Evolutionary conservation across 2,888 invertebrate species (phyloP), one percentile per base, ranked within the genome.

Genomic region (Chrysotoxum bicinctum): DNA sequence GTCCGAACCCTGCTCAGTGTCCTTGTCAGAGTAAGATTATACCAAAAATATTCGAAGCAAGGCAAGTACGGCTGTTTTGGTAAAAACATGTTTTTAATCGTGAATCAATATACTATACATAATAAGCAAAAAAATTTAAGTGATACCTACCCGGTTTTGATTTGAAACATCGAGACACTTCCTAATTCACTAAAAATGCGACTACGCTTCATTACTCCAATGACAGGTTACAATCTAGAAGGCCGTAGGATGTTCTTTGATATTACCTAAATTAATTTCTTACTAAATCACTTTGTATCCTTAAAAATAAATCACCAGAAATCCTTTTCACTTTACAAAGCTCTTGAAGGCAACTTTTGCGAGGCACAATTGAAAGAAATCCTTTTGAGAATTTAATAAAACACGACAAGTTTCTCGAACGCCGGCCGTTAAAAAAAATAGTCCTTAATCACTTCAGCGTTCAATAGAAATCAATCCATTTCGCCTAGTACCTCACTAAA

Each of bases 401-500:
- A 54, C 12, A 10, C 19, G 8, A n/a, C 64, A 8, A 66, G 10
- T 54, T 56, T 21, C 32, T 32, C 26, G 26, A 16, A 32, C 23
- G 14, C 14, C 45, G 16, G 32, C 30, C 7, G 5, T n/a, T 14
- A 14, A 7, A 16, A 48, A 66, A 66, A 23, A 66, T 48, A 21
- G 23, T 50, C 66, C 23, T 66, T 66, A 50, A 66, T 66, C 66
- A 66, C 35, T 66, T 62, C 19, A 50, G 8, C 35, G 43, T 62
- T 54, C 66, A 73, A 60, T 74, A 60, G 62, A 62, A 74, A 80
- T 69, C 74, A 62, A 69, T 74, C 73, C 26, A 26, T 60, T 50
- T 58, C 19, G 45, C 73, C 43, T 26, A 60, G 56, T 10, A 43
- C 21, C 23, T 40, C 40, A 60, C 32, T 37, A 35, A n/a, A n/a